Evolutionary conservation across 1,140 invertebrate species (phyloP).

Genomic region (Drosophila subobscura): DNA sequence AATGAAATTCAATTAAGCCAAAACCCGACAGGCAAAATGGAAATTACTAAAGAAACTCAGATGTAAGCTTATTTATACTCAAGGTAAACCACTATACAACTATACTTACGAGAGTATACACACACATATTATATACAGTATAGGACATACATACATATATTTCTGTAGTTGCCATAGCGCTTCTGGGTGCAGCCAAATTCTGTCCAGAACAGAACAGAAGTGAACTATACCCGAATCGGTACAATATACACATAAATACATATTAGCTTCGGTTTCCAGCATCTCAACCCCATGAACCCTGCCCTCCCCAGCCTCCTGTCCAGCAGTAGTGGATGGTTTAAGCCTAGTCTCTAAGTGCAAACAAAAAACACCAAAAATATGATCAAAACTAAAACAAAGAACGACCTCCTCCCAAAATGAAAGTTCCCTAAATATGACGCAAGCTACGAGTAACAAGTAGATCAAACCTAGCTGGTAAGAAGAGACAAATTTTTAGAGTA

Average conservation of each 20-base stretch:
- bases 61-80: slow-evolving; percentile 38
- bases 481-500: slow-evolving; percentile 45
- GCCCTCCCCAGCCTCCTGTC: slow-evolving; percentile 2
- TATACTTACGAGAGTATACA: slow-evolving; percentile 3
- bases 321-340: slow-evolving; percentile 8
- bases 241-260: slow-evolving; percentile 15
- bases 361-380: slow-evolving; percentile 47
- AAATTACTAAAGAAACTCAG: slow-evolving; percentile 16
- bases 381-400: slow-evolving; percentile 69
- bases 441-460: slow-evolving; percentile 60
- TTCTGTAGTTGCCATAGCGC: slow-evolving; percentile 60
- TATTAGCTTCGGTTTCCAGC: slow-evolving; percentile 67
- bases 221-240: no score
- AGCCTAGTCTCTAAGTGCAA: slow-evolving; percentile 44
- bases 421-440: slow-evolving; percentile 74
- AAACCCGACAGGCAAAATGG: slow-evolving; percentile 13
- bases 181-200: slow-evolving; percentile 46
- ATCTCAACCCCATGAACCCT: slow-evolving; percentile 3
- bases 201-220: slow-evolving; percentile 26
- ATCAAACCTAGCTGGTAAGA: slow-evolving; percentile 52
- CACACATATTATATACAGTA: slow-evolving; percentile 25
- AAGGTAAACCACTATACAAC: slow-evolving; percentile 40
- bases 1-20: slow-evolving; percentile 67
- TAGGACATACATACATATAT: slow-evolving; percentile 46
- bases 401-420: slow-evolving; percentile 59